Base-by-base conservation (phyloP, 2,797 vertebrate genomes). In the Pseudomugil tenellus region DNA sequence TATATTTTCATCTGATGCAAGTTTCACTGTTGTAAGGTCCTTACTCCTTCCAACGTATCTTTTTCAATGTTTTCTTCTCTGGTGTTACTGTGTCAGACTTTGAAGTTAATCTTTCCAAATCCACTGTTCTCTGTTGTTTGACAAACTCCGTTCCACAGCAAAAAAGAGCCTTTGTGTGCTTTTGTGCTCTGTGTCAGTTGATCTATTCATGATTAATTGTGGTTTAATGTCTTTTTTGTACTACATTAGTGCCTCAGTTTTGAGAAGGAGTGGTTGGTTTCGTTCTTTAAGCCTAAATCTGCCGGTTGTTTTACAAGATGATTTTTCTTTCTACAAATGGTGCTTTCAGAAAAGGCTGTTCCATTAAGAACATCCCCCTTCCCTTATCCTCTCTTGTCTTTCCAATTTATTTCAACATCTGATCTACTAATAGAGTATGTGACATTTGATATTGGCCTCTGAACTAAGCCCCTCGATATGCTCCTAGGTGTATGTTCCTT, bases 141-240 rank as follows among this genome's bases (percentile, higher is more conserved):
- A 85, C 74, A 80, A 81, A 83, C 79, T 80, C 63, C 62, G 61
- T 89, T 85, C 79, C 77, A 68, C 48, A 37, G 65, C 67, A 83
- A 31, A 58, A n/a, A 37, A 67, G 79, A 68, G 56, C 9, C 75
- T 85, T 87, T 85, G 66, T 69, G 74, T 75, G 54, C 80, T 76
- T 83, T 84, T 86, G 77, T 77, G 75, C 56, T 67, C 25, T 58
- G 63, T 70, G 67, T 88, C 76, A 87, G 82, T 90, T 66, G 46
- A 83, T 58, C 73, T 70, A 69, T 89, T 90, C 72, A 68, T 84
- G 62, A 83, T 85, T 88, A 89, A 85, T 84, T 76, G 70, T 79
- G 69, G 84, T 87, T 90, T 85, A 85, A 86, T 90, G 84, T 88
- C 83, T 84, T 76, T 73, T 87, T 90, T 76, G n/a, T n/a, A 69